Evolutionary conservation across 2,888 invertebrate species (phyloP).

Genomic region (Rhagonycha fulva): DNA sequence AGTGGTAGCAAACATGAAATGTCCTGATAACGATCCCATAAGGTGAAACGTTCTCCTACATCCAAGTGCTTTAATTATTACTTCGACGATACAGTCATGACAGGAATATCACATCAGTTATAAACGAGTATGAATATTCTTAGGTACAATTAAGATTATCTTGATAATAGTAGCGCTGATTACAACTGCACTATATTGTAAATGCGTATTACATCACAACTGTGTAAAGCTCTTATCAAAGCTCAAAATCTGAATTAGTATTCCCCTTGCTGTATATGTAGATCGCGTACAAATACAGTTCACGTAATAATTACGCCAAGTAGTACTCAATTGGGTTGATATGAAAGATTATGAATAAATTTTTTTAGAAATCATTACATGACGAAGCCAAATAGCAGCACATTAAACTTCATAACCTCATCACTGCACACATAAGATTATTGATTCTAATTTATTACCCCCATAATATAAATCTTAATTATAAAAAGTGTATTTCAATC

Average conservation of each 20-base stretch:
- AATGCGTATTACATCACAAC: slow-evolving; percentile 17
- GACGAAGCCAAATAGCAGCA: not conserved
- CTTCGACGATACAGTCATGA: slow-evolving; percentile 9
- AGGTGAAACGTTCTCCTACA: slow-evolving; percentile 2
- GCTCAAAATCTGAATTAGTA: slow-evolving; percentile 13
- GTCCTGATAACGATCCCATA: slow-evolving; percentile 7
- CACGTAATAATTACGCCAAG: not conserved
- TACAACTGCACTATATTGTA: slow-evolving; percentile 20
- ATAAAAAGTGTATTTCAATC: not conserved
- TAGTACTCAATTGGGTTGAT: not conserved
- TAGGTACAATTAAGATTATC: slow-evolving; percentile 15
- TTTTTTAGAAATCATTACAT: not conserved
- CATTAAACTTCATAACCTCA: not conserved
- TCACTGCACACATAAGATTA: not conserved
- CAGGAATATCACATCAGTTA: slow-evolving; percentile 11
- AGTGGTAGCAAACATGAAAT: not conserved
- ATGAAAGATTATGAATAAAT: not conserved
- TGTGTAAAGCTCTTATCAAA: slow-evolving; percentile 12
- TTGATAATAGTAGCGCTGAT: slow-evolving; percentile 14
- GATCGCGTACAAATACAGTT: slow-evolving; percentile 10
- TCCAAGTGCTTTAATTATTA: slow-evolving; percentile 9
- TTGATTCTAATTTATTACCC: not conserved
- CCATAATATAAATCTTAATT: not conserved
- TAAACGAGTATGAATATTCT: slow-evolving; percentile 21
- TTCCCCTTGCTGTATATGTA: slow-evolving; percentile 6